These are phyloP conservation scores for Acrocera orbiculus DNA, from an alignment of 2,888 invertebrate species.

Conservation along the genomic window DNA sequence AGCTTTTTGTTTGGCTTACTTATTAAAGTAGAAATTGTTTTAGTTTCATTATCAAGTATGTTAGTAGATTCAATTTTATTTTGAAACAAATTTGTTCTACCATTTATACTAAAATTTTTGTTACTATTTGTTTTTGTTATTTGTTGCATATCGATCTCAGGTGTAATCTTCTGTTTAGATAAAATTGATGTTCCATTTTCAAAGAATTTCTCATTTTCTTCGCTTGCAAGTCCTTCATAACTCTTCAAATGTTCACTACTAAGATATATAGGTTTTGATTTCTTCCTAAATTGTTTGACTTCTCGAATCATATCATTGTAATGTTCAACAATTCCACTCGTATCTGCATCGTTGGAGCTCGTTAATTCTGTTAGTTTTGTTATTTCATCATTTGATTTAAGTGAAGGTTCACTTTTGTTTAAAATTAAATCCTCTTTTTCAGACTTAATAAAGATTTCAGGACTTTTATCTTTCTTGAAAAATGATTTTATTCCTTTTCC, in stretches of 20 bases:
- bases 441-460: too few species aligned
- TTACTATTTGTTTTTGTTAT: too few species aligned
- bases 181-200: too few species aligned
- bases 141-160: too few species aligned
- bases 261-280: constrained; percentile 37
- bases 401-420: too few species aligned
- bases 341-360: constrained; percentile 37
- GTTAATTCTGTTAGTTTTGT: constrained; percentile 17
- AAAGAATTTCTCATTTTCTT: constrained; percentile 10
- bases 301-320: constrained; percentile 64
- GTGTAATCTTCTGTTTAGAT: too few species aligned
- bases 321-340: constrained; percentile 54
- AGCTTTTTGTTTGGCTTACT: constrained; percentile 11
- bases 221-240: constrained; percentile 34
- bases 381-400: constrained; percentile 6
- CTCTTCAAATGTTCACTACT: constrained; percentile 44
- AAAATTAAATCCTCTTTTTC: constrained; percentile 7
- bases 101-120: too few species aligned
- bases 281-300: constrained; percentile 37
- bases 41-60: constrained; percentile 14
- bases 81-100: too few species aligned
- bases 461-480: constrained; percentile 13
- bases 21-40: constrained; percentile 14
- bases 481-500: constrained; percentile 18
- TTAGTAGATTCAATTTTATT: too few species aligned